These are phyloP conservation scores for Hyles euphorbiae DNA, from an alignment of 1,140 invertebrate species.

Conservation along the genomic window DNA sequence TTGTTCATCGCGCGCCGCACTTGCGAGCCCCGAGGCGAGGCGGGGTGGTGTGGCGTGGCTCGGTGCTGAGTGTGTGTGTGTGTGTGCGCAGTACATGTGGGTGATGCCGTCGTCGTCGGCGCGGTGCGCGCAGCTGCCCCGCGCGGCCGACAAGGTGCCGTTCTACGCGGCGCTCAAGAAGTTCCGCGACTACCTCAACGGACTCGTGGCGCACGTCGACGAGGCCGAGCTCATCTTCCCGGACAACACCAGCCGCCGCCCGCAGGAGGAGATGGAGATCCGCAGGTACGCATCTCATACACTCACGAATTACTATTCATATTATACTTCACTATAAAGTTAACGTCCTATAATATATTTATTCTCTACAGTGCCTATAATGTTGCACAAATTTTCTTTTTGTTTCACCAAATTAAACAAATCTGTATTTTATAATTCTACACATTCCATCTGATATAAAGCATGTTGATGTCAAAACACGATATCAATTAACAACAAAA, in stretches of 20 bases:
- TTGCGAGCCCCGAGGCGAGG: too few species aligned
- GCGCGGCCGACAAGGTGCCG: constrained; percentile 97
- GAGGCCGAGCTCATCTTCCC: constrained; percentile 95
- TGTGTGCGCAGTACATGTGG: constrained; percentile 90
- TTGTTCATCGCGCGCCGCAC: too few species aligned
- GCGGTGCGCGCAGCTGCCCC: constrained; percentile 94
- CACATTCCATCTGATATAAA: too few species aligned
- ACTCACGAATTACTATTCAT: neutral
- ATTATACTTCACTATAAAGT: neutral
- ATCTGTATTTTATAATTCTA: too few species aligned
- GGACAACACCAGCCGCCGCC: constrained; percentile 76
- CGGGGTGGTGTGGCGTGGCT: neutral
- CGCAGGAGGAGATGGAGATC: constrained; percentile 76
- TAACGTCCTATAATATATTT: neutral
- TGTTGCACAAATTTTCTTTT: too few species aligned
- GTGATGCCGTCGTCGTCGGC: constrained; percentile 99
- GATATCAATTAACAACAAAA: too few species aligned
- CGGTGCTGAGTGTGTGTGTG: neutral
- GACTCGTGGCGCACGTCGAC: constrained; percentile 89
- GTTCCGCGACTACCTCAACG: constrained; percentile 95
- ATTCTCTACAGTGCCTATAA: neutral
- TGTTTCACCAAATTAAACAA: too few species aligned
- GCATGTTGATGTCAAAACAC: too few species aligned
- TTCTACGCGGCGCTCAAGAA: constrained; percentile 97
- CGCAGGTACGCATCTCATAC: constrained; percentile 56